Evolutionary conservation across 1,140 invertebrate genomes (phyloP), one percentile per base, ranked within the genome.

Genomic region (Trachymyrmex septentrionalis): DNA sequence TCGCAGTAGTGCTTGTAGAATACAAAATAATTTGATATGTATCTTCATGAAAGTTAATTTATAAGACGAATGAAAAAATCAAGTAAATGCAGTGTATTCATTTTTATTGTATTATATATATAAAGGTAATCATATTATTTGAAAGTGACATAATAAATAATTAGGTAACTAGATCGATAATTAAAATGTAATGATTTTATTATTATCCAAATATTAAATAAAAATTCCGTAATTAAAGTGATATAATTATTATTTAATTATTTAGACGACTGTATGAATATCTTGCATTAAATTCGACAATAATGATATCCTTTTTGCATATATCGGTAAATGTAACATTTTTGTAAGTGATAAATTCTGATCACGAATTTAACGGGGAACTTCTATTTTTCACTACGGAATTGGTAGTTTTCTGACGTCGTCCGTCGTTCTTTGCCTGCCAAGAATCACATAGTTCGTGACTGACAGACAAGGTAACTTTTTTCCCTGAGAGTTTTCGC

Each of bases 341-440:
- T 12, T 27, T 12, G 14, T 12, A 21, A n/a, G 0, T 48, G n/a
- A 21, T 27, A 1, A 57, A 72, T 59, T 72, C 14, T 34, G 5
- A 16, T 72, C 66, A 72, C 34, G 19, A 71, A 24, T 55, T 24
- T 27, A 21, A 0, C 21, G 16, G 14, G 12, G 9, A 27, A 30
- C 6, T n/a, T 82, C 24, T 82, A 82, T 61, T 72, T 82, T 72
- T 82, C 7, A 72, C 44, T 14, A 48, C 61, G 21, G 3, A 59
- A 73, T 63, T 53, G 14, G n/a, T 38, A 69, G 27, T 69, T 73
- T 59, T 59, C 53, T 30, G 16, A 73, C 24, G 24, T 59, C 19
- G 53, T 72, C 21, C 34, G 24, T 55, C 3, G 24, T 63, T 61
- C n/a, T 72, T 24, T 10, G 38, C 24, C 19, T 72, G 67, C 50